Percentiles rank a stretch among this genome's conserved stretches.
Conservation (phyloP, 2,888 invertebrate genomes). For the Cephus pygmeus region DNA sequence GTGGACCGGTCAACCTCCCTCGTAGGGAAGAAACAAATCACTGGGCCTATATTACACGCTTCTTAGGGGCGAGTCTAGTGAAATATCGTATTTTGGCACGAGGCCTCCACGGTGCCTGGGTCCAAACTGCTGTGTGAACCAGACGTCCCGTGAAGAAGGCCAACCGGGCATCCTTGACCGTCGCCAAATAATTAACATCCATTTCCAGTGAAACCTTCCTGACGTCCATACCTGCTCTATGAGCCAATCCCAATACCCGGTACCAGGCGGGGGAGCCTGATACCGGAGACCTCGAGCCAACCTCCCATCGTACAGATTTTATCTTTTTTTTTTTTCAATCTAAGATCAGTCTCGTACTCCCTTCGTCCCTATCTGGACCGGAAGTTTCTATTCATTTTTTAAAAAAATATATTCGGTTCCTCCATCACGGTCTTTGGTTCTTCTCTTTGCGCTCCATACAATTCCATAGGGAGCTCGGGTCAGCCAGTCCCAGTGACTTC, state of each 20-base stretch:
- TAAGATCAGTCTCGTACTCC: not conserved
- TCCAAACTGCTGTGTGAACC: conserved; percentile 31
- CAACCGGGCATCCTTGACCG: conserved; percentile 35
- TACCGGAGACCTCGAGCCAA: not conserved
- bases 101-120: conserved; percentile 24
- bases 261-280: not conserved
- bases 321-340: not conserved
- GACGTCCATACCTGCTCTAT: conserved; percentile 26
- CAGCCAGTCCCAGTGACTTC: not conserved
- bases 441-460: not conserved
- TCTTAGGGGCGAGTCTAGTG: conserved; percentile 48
- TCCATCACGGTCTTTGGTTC: not conserved
- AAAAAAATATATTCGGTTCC: not conserved
- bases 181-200: conserved; percentile 42
- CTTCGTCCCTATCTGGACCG: not conserved
- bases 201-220: conserved; percentile 32
- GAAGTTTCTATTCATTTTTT: not conserved
- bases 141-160: conserved; percentile 27
- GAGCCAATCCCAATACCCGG: not conserved
- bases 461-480: not conserved
- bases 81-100: conserved; percentile 61
- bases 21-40: conserved; percentile 56
- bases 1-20: conserved; percentile 34
- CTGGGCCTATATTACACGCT: conserved; percentile 57
- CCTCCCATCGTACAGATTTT: not conserved